Percentiles rank a stretch among this genome's conserved stretches.
Conservation (phyloP, 2,797 vertebrate species). For the Periparus ater region DNA sequence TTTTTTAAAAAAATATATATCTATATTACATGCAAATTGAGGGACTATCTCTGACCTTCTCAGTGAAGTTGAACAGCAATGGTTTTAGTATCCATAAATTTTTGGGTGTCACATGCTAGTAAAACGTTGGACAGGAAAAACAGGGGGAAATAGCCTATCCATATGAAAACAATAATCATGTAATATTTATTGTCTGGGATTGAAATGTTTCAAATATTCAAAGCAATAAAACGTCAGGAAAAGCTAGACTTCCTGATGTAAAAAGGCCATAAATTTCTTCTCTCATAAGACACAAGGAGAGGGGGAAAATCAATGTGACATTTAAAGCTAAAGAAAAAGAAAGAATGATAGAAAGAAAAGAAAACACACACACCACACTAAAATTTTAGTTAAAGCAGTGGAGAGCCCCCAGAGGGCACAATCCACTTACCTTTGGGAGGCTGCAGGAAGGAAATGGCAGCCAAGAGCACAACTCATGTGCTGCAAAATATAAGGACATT, state of each 20-base stretch:
- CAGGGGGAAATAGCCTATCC: constrained; percentile 72
- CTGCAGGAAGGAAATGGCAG: constrained; percentile 51
- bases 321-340: constrained; percentile 54
- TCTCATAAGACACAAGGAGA: constrained; percentile 58
- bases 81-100: constrained; percentile 68
- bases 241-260: constrained; percentile 81
- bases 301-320: constrained; percentile 56
- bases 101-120: constrained; percentile 70
- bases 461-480: constrained; percentile 32
- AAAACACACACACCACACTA: neutral
- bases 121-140: constrained; percentile 66
- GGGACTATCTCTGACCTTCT: constrained; percentile 12
- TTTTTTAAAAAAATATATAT: neutral
- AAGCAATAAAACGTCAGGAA: constrained; percentile 81
- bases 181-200: constrained; percentile 84
- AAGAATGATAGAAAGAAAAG: neutral
- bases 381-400: constrained; percentile 52
- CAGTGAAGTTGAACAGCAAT: constrained; percentile 42
- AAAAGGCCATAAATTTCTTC: constrained; percentile 77
- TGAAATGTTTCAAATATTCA: constrained; percentile 81
- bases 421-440: constrained; percentile 63
- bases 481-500: constrained; percentile 51
- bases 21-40: neutral
- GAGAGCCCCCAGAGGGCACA: constrained; percentile 73
- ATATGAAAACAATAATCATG: constrained; percentile 84